phyloP scores from a whole-genome alignment of 2,797 vertebrate genomes.

The Arctocebus calabarensis region DNA sequence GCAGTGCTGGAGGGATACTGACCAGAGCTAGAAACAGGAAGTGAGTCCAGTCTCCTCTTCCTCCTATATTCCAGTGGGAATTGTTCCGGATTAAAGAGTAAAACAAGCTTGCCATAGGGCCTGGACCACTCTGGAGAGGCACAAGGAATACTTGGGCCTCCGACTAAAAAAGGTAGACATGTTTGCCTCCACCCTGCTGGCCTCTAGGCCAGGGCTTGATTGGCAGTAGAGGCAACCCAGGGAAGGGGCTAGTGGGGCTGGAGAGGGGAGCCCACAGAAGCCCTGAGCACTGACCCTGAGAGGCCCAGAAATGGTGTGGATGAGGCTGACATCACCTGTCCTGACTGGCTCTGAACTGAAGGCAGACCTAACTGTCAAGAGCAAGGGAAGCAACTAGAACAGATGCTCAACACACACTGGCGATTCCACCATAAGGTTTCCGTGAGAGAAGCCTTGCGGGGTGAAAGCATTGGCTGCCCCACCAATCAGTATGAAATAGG shows the following conservation, averaged over 20 bases:
- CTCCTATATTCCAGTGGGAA: background rate
- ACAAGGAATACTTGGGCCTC: background rate
- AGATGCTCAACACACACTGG: background rate
- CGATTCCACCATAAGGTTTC: background rate
- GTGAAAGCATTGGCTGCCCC: background rate
- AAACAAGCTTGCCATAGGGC: background rate
- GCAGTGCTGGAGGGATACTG: background rate
- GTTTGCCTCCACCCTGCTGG: background rate
- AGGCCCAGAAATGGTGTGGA: background rate
- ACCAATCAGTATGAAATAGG: background rate
- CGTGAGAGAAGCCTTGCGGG: no score
- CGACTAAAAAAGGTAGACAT: background rate
- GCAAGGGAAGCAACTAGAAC: background rate
- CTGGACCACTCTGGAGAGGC: background rate
- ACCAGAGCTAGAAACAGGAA: background rate
- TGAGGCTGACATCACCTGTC: background rate
- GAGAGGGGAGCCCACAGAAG: background rate
- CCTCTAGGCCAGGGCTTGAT: background rate
- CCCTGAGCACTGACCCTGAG: background rate
- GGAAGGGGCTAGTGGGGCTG: background rate
- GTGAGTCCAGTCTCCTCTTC: background rate
- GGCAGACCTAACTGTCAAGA: background rate
- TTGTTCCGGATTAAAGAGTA: background rate
- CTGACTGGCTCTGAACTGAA: background rate
- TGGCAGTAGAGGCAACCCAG: background rate